Evolutionary conservation across 1,140 invertebrate genomes (phyloP).

Genomic region (Drosophila pectinifera): DNA sequence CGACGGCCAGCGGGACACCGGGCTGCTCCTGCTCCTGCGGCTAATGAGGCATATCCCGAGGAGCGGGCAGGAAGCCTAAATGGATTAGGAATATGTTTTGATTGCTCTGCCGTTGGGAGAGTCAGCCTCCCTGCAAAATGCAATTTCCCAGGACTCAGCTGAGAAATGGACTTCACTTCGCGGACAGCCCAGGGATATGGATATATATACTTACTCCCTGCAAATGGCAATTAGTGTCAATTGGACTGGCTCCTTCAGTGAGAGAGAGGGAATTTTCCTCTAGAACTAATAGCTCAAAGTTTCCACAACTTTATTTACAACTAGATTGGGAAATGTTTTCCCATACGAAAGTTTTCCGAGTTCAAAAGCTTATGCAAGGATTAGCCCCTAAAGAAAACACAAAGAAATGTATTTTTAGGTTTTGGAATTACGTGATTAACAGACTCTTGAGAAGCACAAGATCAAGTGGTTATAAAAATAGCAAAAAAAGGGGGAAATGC

Average conservation of each 20-base stretch:
- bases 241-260: conserved; percentile 32
- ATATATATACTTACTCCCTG: conserved; percentile 6
- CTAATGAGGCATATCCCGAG: conserved; percentile 62
- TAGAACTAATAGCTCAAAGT: neutral
- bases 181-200: neutral
- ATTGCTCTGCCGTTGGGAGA: conserved; percentile 35
- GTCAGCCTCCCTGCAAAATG: conserved; percentile 32
- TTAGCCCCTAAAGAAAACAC: conserved; percentile 4
- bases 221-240: conserved; percentile 72
- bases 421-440: conserved; percentile 31
- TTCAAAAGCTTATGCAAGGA: conserved; percentile 57
- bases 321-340: conserved; percentile 57
- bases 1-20: neutral
- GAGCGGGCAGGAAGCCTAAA: conserved; percentile 46
- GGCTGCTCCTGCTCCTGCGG: neutral
- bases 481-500: neutral
- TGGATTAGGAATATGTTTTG: conserved; percentile 73
- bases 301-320: conserved; percentile 50
- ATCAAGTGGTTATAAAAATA: conserved; percentile 11
- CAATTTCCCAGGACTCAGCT: conserved; percentile 41
- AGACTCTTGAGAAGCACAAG: conserved; percentile 25
- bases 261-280: neutral
- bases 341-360: conserved; percentile 43
- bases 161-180: conserved; percentile 54
- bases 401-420: conserved; percentile 31